Percentiles rank a stretch among this genome's conserved stretches.
phyloP scores from a whole-genome alignment of 2,113 vertebrate species.

The Hippocampus zosterae region DNA sequence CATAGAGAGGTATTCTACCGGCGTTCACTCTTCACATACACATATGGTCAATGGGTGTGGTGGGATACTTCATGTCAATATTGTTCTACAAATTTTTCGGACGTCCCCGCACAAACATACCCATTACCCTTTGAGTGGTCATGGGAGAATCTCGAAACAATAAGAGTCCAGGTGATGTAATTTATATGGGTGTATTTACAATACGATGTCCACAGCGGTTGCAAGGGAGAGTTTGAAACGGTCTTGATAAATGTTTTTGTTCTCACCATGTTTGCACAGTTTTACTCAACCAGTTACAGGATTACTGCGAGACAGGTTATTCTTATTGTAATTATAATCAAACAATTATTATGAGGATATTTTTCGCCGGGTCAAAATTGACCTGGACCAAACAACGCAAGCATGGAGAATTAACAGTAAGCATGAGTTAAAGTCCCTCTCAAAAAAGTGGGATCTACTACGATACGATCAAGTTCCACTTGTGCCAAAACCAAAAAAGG shows the following conservation, averaged over 20 bases:
- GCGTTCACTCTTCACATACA: neutral
- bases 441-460: conserved; percentile 43
- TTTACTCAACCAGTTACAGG: neutral
- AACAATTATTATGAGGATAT: neutral
- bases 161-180: too few species aligned
- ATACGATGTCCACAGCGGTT: too few species aligned
- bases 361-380: neutral
- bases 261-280: too few species aligned
- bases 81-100: too few species aligned
- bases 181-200: too few species aligned
- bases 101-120: too few species aligned
- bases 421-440: neutral
- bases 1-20: conserved; percentile 14
- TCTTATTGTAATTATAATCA: neutral
- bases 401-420: neutral
- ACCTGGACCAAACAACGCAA: neutral
- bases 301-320: neutral
- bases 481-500: conserved; percentile 64
- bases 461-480: conserved; percentile 56
- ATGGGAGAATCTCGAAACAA: too few species aligned
- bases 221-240: too few species aligned
- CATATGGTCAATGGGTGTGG: too few species aligned
- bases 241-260: too few species aligned
- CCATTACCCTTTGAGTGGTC: too few species aligned
- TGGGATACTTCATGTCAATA: too few species aligned